A percentile compares a stretch with the other conserved stretches of the same genome.
phyloP scores from a whole-genome alignment of 2,113 vertebrate species.

The Seriola dumerili region DNA sequence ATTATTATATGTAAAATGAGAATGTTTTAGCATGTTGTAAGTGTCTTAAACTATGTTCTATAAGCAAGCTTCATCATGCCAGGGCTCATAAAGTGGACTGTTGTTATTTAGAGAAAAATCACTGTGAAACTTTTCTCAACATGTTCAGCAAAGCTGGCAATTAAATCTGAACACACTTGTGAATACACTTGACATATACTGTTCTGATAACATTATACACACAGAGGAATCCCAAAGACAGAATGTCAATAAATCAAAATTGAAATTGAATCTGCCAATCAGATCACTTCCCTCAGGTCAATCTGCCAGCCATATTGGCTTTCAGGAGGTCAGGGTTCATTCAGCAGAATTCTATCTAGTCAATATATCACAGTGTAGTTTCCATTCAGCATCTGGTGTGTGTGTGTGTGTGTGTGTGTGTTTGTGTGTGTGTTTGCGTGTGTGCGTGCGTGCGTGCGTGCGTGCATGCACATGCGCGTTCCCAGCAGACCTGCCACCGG shows the following conservation, averaged over 20 bases:
- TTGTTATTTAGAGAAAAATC: too few relatives aligned
- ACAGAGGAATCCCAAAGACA: slow-evolving; percentile 37
- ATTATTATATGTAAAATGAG: neutral
- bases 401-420: slow-evolving; percentile 10
- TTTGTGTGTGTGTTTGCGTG: slow-evolving; percentile 2
- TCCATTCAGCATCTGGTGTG: slow-evolving; percentile 58
- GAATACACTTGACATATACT: slow-evolving; percentile 13
- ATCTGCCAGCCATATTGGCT: slow-evolving; percentile 72
- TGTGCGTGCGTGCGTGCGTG: slow-evolving; percentile 10
- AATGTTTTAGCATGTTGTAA: neutral
- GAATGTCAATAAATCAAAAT: slow-evolving; percentile 67
- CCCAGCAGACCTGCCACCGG: slow-evolving; percentile 62
- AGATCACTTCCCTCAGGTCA: slow-evolving; percentile 69
- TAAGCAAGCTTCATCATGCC: neutral
- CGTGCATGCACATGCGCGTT: slow-evolving; percentile 16
- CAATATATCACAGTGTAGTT: slow-evolving; percentile 69
- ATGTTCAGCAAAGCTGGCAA: neutral
- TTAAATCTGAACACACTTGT: neutral
- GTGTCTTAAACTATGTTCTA: neutral
- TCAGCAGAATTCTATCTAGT: slow-evolving; percentile 60
- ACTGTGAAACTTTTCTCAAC: neutral
- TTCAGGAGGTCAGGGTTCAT: slow-evolving; percentile 76
- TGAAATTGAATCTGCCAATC: slow-evolving; percentile 67
- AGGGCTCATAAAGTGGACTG: neutral
- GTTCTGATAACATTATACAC: slow-evolving; percentile 31